Base-by-base conservation (phyloP, 2,888 invertebrate genomes). In the Ennomos quercinarius region DNA sequence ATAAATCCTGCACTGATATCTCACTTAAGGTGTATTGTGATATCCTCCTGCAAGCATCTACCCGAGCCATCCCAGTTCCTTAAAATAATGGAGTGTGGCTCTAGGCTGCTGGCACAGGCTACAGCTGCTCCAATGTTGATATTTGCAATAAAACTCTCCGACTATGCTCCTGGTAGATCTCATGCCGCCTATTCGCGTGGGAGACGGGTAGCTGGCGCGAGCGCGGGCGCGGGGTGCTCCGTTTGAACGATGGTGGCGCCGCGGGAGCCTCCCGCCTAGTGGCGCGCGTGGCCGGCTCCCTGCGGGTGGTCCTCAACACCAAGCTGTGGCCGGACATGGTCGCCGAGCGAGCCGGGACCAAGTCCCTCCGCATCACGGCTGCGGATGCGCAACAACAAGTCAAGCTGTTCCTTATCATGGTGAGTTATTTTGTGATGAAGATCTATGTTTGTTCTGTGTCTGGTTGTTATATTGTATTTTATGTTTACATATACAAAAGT, bases 241-340 rank as follows among this genome's bases (percentile, higher is more conserved):
- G 98, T 66, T 93, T 99, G 10, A 99, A 99, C 91, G 98, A 98
- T 87, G 91, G 68, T 10, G 77, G 73, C 49, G 61, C 59, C 54
- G 71, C 70, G 59, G 52, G 58, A 35, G 72, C 64, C 41, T 78
- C 98, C 95, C 63, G 98, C 64, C 93, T 99, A 10, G 98, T 99
- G 17, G 97, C 98, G 81, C 94, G 99, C 64, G 97, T 97, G 35
- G 94, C 97, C 12, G 99, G 99, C 49, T 98, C 97, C 72, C 94
- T 98, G 69, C 94, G 98, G 55, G 95, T 99, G 52, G 95, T 98
- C 77, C 93, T 99, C 59, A 99, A 99, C 86, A 98, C 98, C 41
- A 98, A 98, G 94, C 94, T 97, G 66, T 98, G 98, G 98, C 95
- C 96, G 8, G 98, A 96, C 64, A 98, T 98, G 98, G 96, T 97